phyloP scores from a whole-genome alignment of 2,888 invertebrate genomes.

The Leucophenga maculata region DNA sequence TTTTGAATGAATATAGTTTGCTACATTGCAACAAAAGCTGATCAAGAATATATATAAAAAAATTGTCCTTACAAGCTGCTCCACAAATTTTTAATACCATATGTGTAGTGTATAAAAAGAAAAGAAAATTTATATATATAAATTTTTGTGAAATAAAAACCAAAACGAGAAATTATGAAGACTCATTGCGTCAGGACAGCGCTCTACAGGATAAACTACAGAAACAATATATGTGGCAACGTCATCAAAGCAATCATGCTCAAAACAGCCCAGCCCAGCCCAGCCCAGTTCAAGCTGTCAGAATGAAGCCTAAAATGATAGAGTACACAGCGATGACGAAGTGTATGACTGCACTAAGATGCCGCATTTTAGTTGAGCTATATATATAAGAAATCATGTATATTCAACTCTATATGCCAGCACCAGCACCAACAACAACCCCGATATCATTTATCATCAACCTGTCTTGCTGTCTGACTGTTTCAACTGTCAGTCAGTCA shows the following conservation, averaged over 20 bases:
- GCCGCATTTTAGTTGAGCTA: too few relatives aligned
- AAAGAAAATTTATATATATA: conserved; percentile 5
- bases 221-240: conserved; percentile 55
- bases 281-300: conserved; percentile 23
- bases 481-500: conserved; percentile 5
- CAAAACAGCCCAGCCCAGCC: conserved; percentile 33
- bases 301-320: conserved; percentile 49
- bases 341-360: not conserved
- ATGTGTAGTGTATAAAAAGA: not conserved
- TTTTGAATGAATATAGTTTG: too few relatives aligned
- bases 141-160: not conserved
- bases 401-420: conserved; percentile 13
- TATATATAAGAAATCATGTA: not conserved
- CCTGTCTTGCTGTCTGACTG: not conserved
- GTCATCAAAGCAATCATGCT: conserved; percentile 64
- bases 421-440: conserved; percentile 7
- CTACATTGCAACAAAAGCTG: not conserved
- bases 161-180: conserved; percentile 30
- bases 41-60: not conserved
- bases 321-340: conserved; percentile 35
- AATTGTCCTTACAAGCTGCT: too few relatives aligned
- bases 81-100: too few relatives aligned
- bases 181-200: conserved; percentile 21
- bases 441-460: conserved; percentile 21
- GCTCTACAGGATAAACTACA: not conserved